A percentile compares a stretch with the other conserved stretches of the same genome.
These are phyloP conservation scores for Fringilla coelebs DNA, from an alignment of 2,797 vertebrate species.

Conservation along the genomic window DNA sequence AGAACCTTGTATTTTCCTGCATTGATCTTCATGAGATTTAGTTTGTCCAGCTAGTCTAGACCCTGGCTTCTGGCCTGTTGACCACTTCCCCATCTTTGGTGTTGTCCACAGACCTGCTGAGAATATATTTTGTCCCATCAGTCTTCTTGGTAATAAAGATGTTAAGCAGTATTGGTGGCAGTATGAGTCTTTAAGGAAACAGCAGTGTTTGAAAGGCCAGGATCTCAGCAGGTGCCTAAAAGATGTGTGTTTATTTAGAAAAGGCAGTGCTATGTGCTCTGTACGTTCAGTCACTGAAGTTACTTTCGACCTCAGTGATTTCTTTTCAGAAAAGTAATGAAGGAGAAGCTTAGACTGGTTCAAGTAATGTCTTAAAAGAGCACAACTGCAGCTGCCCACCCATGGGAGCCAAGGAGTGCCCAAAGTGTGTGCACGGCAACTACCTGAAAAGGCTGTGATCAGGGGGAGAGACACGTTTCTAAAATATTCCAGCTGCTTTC, in stretches of 20 bases:
- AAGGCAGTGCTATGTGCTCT: neutral
- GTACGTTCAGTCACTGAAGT: neutral
- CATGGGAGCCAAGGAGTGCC: neutral
- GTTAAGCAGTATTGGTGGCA: neutral
- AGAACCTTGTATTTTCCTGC: neutral
- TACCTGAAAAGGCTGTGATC: neutral
- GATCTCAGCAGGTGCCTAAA: neutral
- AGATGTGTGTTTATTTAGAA: neutral
- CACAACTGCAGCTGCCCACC: neutral
- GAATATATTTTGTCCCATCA: neutral
- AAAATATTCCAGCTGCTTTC: neutral
- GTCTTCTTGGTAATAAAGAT: neutral
- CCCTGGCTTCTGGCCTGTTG: neutral
- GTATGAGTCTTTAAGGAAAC: neutral
- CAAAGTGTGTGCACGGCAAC: neutral
- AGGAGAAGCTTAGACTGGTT: neutral
- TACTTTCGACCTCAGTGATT: neutral
- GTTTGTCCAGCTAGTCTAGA: neutral
- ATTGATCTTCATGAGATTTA: neutral
- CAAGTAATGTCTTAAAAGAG: neutral
- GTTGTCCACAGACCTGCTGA: neutral
- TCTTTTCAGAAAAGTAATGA: neutral
- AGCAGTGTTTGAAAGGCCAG: neutral
- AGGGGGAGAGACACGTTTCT: neutral
- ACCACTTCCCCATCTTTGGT: accelerated